phyloP scores from a whole-genome alignment of 2,797 vertebrate species.

The Pempheris klunzingeri region DNA sequence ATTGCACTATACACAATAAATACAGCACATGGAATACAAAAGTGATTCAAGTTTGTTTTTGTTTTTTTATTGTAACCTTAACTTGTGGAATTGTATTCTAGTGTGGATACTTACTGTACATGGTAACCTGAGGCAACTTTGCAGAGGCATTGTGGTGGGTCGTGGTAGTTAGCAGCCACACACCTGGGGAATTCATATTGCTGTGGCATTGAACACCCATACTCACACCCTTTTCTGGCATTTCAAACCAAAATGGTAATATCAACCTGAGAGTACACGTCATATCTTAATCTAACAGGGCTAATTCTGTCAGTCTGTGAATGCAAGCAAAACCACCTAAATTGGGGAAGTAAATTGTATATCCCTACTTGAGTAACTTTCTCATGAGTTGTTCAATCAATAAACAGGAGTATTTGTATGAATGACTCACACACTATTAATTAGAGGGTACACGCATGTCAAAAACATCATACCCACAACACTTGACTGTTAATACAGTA shows the following conservation, averaged over 20 bases:
- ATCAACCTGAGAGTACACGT: constrained; percentile 65
- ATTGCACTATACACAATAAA: constrained; percentile 58
- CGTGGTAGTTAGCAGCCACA: constrained; percentile 48
- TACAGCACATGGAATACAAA: constrained; percentile 66
- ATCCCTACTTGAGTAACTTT: not conserved
- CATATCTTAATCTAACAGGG: not conserved
- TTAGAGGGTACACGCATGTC: not conserved
- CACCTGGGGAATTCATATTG: constrained; percentile 66
- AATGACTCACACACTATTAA: not conserved
- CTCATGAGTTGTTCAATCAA: not conserved
- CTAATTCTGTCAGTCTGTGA: constrained; percentile 1
- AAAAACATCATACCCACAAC: constrained; percentile 18
- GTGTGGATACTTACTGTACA: constrained; percentile 61
- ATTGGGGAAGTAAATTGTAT: not conserved
- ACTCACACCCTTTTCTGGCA: constrained; percentile 7
- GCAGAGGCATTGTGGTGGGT: constrained; percentile 74
- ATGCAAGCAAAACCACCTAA: not conserved
- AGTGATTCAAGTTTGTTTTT: constrained; percentile 29
- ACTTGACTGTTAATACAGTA: constrained; percentile 15
- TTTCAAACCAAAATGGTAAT: constrained; percentile 32
- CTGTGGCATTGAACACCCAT: constrained; percentile 48
- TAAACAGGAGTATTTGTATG: not conserved
- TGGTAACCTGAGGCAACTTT: constrained; percentile 78
- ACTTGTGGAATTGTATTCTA: constrained; percentile 36
- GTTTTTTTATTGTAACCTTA: constrained; percentile 46